phyloP scores from a whole-genome alignment of 2,888 invertebrate species.

The Eubasilissa splendida region DNA sequence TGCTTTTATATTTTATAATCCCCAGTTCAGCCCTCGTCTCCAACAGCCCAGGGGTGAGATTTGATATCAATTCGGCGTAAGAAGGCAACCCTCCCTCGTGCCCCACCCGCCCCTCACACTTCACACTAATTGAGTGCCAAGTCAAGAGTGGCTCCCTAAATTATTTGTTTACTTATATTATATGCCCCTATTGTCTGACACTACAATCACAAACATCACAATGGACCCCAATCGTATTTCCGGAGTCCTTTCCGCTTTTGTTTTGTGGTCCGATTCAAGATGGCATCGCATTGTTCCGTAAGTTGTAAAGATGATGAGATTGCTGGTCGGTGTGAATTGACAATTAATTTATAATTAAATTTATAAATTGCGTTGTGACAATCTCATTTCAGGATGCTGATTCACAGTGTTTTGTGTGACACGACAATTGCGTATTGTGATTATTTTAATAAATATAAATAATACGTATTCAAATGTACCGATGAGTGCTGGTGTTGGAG shows the following conservation, averaged over 20 bases:
- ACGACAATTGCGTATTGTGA: no score
- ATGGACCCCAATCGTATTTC: conserved; percentile 41
- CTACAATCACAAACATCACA: conserved; percentile 34
- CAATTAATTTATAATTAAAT: conserved; percentile 1
- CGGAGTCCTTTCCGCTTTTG: conserved; percentile 32
- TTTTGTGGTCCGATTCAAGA: conserved; percentile 10
- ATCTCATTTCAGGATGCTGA: no score
- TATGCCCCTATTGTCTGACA: conserved; percentile 53
- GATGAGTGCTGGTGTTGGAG: no score
- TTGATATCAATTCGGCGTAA: conserved; percentile 57
- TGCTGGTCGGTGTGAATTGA: conserved; percentile 5
- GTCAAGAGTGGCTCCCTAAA: conserved; percentile 54
- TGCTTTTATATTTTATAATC: not conserved
- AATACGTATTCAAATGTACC: no score
- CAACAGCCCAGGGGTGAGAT: conserved; percentile 47
- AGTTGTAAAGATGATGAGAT: conserved; percentile 22
- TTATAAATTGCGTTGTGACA: no score
- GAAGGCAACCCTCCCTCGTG: conserved; percentile 42
- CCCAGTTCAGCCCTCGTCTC: conserved; percentile 34
- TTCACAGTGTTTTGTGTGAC: no score
- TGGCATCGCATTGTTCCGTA: not conserved
- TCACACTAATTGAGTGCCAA: conserved; percentile 58
- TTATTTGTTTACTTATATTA: conserved; percentile 57
- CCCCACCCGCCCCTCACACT: conserved; percentile 51
- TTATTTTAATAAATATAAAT: no score